phyloP scores from a whole-genome alignment of 2,888 invertebrate species.

The Agrotis exclamationis region DNA sequence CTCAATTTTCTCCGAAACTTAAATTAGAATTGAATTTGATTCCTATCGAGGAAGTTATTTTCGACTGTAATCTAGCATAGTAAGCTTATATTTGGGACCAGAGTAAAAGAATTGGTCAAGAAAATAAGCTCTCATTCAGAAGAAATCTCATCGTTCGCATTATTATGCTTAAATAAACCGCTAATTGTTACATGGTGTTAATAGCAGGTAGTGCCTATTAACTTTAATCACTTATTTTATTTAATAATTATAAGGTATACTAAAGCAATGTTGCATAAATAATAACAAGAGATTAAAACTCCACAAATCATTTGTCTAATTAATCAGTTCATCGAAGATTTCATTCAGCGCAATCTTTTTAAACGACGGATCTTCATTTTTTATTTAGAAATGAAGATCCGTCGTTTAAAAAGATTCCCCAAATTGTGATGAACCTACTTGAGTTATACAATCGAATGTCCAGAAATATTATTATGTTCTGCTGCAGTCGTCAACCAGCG shows the following conservation, averaged over 20 bases:
- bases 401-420: neutral
- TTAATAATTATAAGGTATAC: neutral
- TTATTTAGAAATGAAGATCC: neutral
- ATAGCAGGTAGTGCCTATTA: neutral
- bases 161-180: neutral
- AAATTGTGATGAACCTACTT: no score
- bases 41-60: slow-evolving; percentile 27
- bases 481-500: slow-evolving; percentile 28
- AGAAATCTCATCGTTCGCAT: neutral
- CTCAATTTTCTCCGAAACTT: slow-evolving; percentile 31
- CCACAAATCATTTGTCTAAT: neutral
- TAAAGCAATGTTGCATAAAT: neutral
- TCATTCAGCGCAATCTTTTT: no score
- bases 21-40: slow-evolving; percentile 33
- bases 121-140: neutral
- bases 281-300: neutral
- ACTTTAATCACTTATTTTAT: neutral
- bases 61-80: neutral
- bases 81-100: neutral
- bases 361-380: no score
- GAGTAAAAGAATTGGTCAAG: neutral
- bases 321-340: neutral
- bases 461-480: slow-evolving; percentile 13
- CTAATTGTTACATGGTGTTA: neutral
- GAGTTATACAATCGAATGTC: neutral